Percentiles rank a stretch among this genome's conserved stretches.
Conservation (phyloP, 1,140 invertebrate genomes). For the Matsumurasca onukii region DNA sequence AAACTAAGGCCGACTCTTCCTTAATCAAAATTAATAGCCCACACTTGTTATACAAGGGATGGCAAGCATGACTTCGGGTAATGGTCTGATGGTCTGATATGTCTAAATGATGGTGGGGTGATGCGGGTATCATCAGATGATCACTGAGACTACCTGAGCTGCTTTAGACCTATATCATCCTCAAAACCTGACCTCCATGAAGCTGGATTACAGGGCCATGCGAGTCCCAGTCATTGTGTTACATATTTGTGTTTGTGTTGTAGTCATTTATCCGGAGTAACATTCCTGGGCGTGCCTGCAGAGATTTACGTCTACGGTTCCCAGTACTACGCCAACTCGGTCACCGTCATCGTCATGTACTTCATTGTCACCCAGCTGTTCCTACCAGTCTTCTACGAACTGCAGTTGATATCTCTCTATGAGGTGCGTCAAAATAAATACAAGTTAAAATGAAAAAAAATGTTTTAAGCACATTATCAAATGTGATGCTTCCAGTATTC, state of each 20-base stretch:
- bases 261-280: constrained; percentile 76
- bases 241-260: neutral
- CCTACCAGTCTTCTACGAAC: constrained; percentile 73
- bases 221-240: too few species aligned
- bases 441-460: neutral
- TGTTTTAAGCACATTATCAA: neutral
- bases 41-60: too few species aligned
- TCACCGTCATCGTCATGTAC: constrained; percentile 58
- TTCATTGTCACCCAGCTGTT: constrained; percentile 61
- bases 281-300: constrained; percentile 72
- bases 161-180: too few species aligned
- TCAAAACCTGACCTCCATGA: too few species aligned
- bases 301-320: constrained; percentile 76
- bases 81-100: too few species aligned
- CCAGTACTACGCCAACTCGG: constrained; percentile 61
- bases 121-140: too few species aligned
- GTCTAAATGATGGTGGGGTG: too few species aligned
- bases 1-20: too few species aligned
- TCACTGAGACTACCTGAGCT: too few species aligned
- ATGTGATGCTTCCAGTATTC: neutral
- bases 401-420: constrained; percentile 73
- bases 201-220: too few species aligned
- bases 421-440: constrained; percentile 54
- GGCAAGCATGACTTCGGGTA: too few species aligned
- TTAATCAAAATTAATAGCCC: too few species aligned